Percentiles rank a stretch among this genome's conserved stretches.
Conservation (phyloP, 35 echinoderm and acorn worm species). For the Heliocidaris tuberculata region DNA sequence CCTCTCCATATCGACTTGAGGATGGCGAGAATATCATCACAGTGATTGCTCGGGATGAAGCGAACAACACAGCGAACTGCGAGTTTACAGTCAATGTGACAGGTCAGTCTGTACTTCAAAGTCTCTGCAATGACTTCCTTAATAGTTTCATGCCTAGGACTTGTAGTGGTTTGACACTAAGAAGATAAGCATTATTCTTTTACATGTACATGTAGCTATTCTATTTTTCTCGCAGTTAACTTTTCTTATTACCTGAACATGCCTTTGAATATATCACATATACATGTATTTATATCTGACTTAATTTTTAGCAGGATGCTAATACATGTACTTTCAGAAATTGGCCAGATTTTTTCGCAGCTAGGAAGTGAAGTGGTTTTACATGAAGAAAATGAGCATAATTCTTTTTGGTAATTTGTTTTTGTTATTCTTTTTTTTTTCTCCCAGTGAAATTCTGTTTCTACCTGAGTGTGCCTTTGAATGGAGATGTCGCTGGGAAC, state of each 20-base stretch:
- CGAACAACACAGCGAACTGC: constrained; percentile 49
- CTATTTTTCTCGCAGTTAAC: no score
- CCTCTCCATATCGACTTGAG: neutral
- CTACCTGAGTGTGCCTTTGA: constrained; percentile 42
- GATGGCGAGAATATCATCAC: constrained; percentile 46
- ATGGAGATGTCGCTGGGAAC: constrained; percentile 44
- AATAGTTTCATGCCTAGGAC: neutral
- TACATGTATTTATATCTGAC: no score
- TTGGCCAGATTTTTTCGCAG: no score
- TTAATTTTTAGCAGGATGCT: no score
- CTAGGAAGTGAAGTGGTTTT: no score
- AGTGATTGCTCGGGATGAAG: constrained; percentile 39
- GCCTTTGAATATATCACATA: no score
- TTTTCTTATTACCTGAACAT: no score
- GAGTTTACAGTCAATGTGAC: constrained; percentile 41
- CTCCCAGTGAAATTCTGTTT: constrained; percentile 47
- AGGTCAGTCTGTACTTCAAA: constrained; percentile 26
- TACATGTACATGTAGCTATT: no score
- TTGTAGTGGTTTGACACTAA: neutral
- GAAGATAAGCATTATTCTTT: neutral
- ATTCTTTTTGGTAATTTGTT: no score
- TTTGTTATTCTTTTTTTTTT: constrained; percentile 8
- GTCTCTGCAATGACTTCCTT: no score
- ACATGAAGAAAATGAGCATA: no score
- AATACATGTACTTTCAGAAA: no score